Conservation (phyloP, 2,113 vertebrate genomes). For the Atherinomorus stipes region DNA sequence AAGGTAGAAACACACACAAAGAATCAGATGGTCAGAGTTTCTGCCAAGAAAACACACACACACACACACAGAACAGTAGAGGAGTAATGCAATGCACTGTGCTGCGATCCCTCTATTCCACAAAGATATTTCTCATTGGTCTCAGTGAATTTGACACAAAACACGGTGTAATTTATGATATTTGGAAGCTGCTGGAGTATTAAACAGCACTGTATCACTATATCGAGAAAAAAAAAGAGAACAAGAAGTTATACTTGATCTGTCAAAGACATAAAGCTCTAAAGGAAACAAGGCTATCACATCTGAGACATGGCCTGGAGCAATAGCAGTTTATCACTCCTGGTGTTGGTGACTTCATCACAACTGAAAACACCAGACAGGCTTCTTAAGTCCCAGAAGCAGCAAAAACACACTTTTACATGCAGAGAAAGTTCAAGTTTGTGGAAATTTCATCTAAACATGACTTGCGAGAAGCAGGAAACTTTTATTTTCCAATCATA, state of each 20-base stretch:
- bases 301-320: background rate
- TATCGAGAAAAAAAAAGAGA: background rate
- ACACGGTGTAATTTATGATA: conserved; percentile 16
- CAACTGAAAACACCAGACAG: background rate
- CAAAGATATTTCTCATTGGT: conserved; percentile 59
- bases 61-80: conserved; percentile 8
- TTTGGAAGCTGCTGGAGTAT: background rate
- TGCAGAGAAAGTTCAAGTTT: too few relatives aligned
- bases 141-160: conserved; percentile 31
- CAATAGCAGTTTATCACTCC: background rate
- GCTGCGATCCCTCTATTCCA: conserved; percentile 60
- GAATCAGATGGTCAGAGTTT: conserved; percentile 20
- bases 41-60: conserved; percentile 20
- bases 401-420: too few relatives aligned
- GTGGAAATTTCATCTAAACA: too few relatives aligned
- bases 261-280: background rate
- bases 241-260: background rate
- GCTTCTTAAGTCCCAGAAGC: too few relatives aligned
- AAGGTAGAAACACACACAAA: conserved; percentile 3
- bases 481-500: too few relatives aligned
- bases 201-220: background rate
- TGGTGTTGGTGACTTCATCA: background rate
- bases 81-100: background rate
- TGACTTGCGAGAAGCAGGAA: too few relatives aligned
- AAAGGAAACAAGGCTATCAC: background rate